Base-by-base conservation (phyloP, 2,888 invertebrate genomes). In the Caenorhabditis imperialis region DNA sequence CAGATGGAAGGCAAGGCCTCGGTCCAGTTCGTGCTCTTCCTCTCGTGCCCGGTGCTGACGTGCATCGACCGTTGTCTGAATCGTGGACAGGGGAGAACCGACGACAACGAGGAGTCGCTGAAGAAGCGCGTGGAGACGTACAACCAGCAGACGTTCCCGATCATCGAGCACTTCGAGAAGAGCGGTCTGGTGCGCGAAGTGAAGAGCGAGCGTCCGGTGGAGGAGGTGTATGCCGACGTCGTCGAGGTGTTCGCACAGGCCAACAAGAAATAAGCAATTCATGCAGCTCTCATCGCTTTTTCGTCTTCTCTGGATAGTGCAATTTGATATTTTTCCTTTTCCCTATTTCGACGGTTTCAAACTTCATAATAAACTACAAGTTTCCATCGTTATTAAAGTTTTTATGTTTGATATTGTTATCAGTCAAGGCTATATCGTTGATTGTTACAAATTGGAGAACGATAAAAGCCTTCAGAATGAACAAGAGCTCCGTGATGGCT, bases 41-140 rank as follows among this genome's bases (percentile, higher is more conserved):
- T 99, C 84, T 94, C 96, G 79, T 97, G 98, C 88, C 91, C 92
- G 1, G 92, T 94, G 78, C 91, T 90, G 90, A 90, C 92, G 7
- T 98, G 98, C 89, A 92, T 93, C 0, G 90, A 93, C 33, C 91
- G 99, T 42, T 98, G 97, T 88, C 88, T 99, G 60, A 91, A 93
- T 57, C 62, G 50, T 62, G 80, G 78, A 0, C 69, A 77, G 45
- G 80, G 80, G 25, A 23, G 80, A 12, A 92, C 93, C 1, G 99
- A 99, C 89, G 99, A 99, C 89, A 99, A 99, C 88, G 88, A 92
- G 44, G 94, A 95, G 40, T 93, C 93, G 82, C 90, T 97, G 48
- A 92, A 92, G 83, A 95, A 96, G 88, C 91, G 96, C 70, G 85
- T 78, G 37, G 63, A 63, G 7, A 85, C 85, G 6, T 86, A 88